A percentile compares a stretch with the other conserved stretches of the same genome.
phyloP scores from a whole-genome alignment of 2,888 invertebrate genomes.

The Phrixothrix hirtus region DNA sequence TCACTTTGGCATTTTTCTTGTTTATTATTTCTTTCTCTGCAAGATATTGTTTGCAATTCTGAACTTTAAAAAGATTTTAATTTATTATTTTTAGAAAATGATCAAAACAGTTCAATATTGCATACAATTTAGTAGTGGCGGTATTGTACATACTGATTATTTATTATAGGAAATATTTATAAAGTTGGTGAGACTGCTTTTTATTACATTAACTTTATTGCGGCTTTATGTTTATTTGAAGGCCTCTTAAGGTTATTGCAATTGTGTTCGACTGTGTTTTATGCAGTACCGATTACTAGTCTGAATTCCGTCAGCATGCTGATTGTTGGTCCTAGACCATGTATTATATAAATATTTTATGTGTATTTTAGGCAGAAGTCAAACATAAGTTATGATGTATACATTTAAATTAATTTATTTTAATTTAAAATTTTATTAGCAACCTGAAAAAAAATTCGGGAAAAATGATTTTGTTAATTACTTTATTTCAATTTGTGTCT shows the following conservation, averaged over 20 bases:
- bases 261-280: slow-evolving; percentile 42
- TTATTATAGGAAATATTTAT: slow-evolving; percentile 23
- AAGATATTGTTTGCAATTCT: slow-evolving; percentile 25
- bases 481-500: too few species aligned
- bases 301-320: slow-evolving; percentile 47
- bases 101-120: slow-evolving; percentile 19
- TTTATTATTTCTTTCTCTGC: slow-evolving; percentile 18
- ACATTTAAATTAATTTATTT: background rate
- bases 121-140: slow-evolving; percentile 23
- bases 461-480: too few species aligned
- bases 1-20: slow-evolving; percentile 1
- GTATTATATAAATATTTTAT: slow-evolving; percentile 27
- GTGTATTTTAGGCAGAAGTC: slow-evolving; percentile 10
- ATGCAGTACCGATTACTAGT: slow-evolving; percentile 47
- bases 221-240: slow-evolving; percentile 6
- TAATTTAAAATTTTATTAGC: background rate
- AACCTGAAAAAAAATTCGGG: too few species aligned
- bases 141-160: slow-evolving; percentile 20
- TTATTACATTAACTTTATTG: slow-evolving; percentile 25
- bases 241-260: slow-evolving; percentile 30
- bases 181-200: slow-evolving; percentile 31
- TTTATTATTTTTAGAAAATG: slow-evolving; percentile 12
- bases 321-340: slow-evolving; percentile 26
- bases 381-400: slow-evolving; percentile 5
- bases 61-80: slow-evolving; percentile 9